These are phyloP conservation scores for Zoanthus gigantus DNA, from an alignment of 92 coral and sea anemone species.

Conservation along the genomic window DNA sequence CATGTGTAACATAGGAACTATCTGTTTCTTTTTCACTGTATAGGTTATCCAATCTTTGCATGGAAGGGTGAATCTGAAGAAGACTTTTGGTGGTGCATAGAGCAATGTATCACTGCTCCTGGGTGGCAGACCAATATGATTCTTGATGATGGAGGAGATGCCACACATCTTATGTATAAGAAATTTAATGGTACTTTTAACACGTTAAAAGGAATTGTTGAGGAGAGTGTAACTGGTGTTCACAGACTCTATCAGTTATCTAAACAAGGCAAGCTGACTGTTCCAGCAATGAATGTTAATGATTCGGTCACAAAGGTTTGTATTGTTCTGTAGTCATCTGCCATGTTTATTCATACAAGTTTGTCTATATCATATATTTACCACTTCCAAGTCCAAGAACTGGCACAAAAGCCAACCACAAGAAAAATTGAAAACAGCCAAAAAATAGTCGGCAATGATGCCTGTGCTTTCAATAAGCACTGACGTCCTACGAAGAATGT, in stretches of 20 bases:
- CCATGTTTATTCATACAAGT: too few species aligned
- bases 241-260: slow-evolving; percentile 99
- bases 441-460: too few species aligned
- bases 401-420: too few species aligned
- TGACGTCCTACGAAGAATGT: too few species aligned
- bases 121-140: slow-evolving; percentile 98
- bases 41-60: slow-evolving; percentile 95
- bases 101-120: slow-evolving; percentile 94
- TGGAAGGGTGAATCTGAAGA: slow-evolving; percentile 99
- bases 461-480: too few species aligned
- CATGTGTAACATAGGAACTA: not conserved
- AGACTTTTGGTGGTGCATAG: slow-evolving; percentile 99
- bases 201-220: slow-evolving; percentile 96
- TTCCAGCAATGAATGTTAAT: slow-evolving; percentile 99
- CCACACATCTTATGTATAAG: slow-evolving; percentile 98
- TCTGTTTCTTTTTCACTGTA: not conserved
- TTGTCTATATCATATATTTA: too few species aligned
- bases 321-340: too few species aligned
- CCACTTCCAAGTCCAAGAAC: too few species aligned
- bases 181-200: slow-evolving; percentile 98
- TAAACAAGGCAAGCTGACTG: slow-evolving; percentile 94
- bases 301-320: slow-evolving; percentile 97
- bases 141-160: slow-evolving; percentile 99
- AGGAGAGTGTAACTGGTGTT: slow-evolving; percentile 99
- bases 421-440: too few species aligned